Base-by-base conservation (phyloP, 2,888 invertebrate species). In the Ennomos fuscantarius region DNA sequence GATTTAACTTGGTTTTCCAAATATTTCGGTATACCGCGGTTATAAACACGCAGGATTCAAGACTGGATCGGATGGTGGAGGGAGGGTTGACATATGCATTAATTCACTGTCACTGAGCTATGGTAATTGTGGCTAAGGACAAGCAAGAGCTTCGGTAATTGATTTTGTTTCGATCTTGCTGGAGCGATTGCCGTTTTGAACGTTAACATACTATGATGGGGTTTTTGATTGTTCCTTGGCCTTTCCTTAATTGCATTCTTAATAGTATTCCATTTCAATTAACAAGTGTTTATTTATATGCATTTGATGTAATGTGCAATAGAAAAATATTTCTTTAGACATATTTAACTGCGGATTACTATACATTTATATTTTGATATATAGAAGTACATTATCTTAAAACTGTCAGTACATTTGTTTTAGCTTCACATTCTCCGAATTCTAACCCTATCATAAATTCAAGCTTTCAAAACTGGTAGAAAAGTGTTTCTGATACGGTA, bases 401-500 rank as follows among this genome's bases (percentile, higher is more conserved):
- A 24, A 1, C 15, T 15, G 15, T 15, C 15, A 24, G 6, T 2
- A 24, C 0, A 24, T 3, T 24, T 6, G 24, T 24, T 24, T 24
- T 24, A 24, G 24, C 15, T 15, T 9, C 2, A 31, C 34, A 46
- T 47, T 47, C 11, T 47, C 12, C 8, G 35, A 55, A 59, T 52
- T 52, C 49, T 44, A 10, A 37, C 13, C 40, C 39, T 63, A 63
- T 57, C 55, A 33, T 9, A 45, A 52, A 60, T 55, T 50, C 46
- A 13, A 37, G 55, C 50, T 13, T 24, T 24, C 24, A 56, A 45
- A 54, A 11, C 9, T 1, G 52, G 45, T 36, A 33, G 40, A 39
- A 56, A 60, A 51, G 58, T 48, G 40, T 13, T 51, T 59, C 55
- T 53, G 59, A 57, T 55, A 53, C 13, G 12, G 52, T 48, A 54